These are phyloP conservation scores for Tiaroga cobitis DNA, from an alignment of 2,797 vertebrate genomes.

Conservation along the genomic window DNA sequence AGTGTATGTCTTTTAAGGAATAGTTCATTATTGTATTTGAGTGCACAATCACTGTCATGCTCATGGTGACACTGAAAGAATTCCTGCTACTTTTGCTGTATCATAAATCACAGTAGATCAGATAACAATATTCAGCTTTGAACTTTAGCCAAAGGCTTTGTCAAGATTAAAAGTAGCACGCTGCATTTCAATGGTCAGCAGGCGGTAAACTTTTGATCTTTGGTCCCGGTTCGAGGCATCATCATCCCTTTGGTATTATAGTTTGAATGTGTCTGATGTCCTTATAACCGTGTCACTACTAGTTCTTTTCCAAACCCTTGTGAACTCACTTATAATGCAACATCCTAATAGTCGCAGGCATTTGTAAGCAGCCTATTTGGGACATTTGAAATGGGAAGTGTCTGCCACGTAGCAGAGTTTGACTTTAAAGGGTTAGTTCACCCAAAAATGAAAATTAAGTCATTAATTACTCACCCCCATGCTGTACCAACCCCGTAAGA, in stretches of 20 bases:
- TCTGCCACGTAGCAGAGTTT: too few species aligned
- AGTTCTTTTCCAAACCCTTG: neutral
- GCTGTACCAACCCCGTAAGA: too few species aligned
- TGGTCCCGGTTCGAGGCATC: neutral
- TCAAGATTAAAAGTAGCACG: neutral
- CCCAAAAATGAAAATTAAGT: too few species aligned
- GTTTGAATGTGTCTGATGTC: neutral
- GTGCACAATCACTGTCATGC: neutral
- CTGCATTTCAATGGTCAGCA: neutral
- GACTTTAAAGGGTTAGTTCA: too few species aligned
- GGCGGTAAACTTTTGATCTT: conserved; percentile 10
- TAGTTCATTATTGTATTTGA: neutral
- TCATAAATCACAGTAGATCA: conserved; percentile 10
- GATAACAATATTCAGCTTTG: conserved; percentile 24
- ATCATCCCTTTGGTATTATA: neutral
- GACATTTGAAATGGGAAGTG: neutral
- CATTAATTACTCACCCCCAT: too few species aligned
- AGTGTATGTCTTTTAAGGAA: neutral
- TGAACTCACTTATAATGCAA: neutral
- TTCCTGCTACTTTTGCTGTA: neutral
- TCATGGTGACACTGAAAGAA: neutral
- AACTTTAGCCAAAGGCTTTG: conserved; percentile 12
- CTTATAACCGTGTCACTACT: neutral
- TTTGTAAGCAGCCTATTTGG: neutral
- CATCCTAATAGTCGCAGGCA: neutral